Base-by-base conservation (phyloP, 2,113 vertebrate species). In the Crotalus horridus region DNA sequence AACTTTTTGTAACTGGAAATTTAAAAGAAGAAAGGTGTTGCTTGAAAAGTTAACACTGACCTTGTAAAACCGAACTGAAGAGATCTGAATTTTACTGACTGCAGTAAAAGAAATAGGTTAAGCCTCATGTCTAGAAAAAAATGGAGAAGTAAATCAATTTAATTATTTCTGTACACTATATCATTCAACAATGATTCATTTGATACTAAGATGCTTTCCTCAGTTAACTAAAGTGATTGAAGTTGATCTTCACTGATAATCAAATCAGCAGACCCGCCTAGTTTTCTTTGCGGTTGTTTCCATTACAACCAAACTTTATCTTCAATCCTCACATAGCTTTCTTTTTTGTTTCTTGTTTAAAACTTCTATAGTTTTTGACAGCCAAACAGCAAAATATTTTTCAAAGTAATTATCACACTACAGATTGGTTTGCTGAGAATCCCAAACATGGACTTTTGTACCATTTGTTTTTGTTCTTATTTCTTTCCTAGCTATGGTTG, bases 61-160 rank as follows among this genome's bases (percentile, higher is more conserved):
- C 95, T 29, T 94, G 95, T 94, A 55, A 95, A 96, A 96, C 85
- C 96, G 96, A 97, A 96, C 96, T 95, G 97, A 97, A 96, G 91
- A 43, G 96, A 96, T 95, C 96, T 93, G 51, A 96, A 96, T 96
- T 93, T 96, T 96, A 97, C 95, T 96, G 48, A 85, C 89, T 69
- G 89, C 87, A 94, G 94, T 95, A 95, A 96, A 94, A 96, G 96
- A 97, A 97, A 96, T 93, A 55, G 86, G 93, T 96, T 97, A 96
- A 95, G 94, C 24, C 0, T 96, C 91, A 97, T 95, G 95, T 94
- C 96, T 55, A 86, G n/a, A 96, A 85, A 8, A n/a, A 94, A 96
- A 94, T 51, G 85, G 95, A 96, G 93, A 97, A 97, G 96, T 97
- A 97, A 97, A 97, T 95, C 96, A 97, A 97, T 97, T 97, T 97